phyloP scores from a whole-genome alignment of 1,140 invertebrate species.

The Protaetia brevitarsis region DNA sequence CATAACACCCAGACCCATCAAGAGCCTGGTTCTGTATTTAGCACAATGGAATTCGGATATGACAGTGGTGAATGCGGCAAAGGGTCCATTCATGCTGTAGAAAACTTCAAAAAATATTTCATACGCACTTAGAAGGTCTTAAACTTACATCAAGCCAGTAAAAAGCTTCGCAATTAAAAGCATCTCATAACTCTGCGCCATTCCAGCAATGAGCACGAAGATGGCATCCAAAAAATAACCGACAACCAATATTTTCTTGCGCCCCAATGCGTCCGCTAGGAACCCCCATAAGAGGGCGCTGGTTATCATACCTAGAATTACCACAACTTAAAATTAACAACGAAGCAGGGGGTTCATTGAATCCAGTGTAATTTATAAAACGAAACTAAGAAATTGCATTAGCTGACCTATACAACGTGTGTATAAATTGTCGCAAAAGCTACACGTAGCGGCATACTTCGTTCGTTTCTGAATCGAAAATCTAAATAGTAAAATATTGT shows the following conservation, averaged over 20 bases:
- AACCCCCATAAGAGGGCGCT: conserved; percentile 81
- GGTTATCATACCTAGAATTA: conserved; percentile 69
- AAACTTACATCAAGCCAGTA: conserved; percentile 72
- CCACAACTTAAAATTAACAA: not conserved
- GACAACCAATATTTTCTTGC: conserved; percentile 65
- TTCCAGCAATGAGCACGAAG: conserved; percentile 62
- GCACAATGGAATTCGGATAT: conserved; percentile 65
- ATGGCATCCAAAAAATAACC: conserved; percentile 70
- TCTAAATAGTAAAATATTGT: too few species aligned
- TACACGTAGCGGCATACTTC: too few species aligned
- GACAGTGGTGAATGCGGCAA: conserved; percentile 68
- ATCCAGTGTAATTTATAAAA: not conserved
- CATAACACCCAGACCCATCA: conserved; percentile 61
- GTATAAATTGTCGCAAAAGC: too few species aligned
- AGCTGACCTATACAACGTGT: too few species aligned
- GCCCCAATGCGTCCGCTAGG: conserved; percentile 72
- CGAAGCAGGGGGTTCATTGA: conserved; percentile 20
- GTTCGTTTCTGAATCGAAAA: too few species aligned
- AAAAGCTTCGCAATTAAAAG: conserved; percentile 70
- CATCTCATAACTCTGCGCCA: conserved; percentile 68
- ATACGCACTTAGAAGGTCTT: not conserved
- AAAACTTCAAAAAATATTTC: conserved; percentile 29
- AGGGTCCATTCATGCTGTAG: conserved; percentile 70
- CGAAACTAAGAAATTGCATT: conserved; percentile 28
- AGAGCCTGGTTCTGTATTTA: conserved; percentile 59